Percentiles rank a stretch among this genome's conserved stretches.
Evolutionary conservation across 2,113 vertebrate species (phyloP).

Genomic region (Amazona vittata): DNA sequence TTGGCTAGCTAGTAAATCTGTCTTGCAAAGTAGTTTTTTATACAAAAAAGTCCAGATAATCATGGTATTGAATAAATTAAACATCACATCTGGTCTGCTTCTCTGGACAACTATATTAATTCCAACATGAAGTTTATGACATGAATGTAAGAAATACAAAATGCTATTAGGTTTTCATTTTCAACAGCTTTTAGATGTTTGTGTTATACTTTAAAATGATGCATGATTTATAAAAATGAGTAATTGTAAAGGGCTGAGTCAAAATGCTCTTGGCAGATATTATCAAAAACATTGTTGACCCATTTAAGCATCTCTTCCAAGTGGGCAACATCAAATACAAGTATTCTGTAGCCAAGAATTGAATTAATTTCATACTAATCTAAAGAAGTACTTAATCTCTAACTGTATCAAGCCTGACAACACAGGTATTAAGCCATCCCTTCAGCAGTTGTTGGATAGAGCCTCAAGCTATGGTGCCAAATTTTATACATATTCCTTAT

Average conservation of each 20-base stretch:
- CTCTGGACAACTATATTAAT: neutral
- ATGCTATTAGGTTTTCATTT: neutral
- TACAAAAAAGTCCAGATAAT: neutral
- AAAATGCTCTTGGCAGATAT: constrained; percentile 9
- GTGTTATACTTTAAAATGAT: neutral
- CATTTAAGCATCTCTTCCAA: neutral
- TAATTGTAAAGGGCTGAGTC: neutral
- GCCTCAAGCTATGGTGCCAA: neutral
- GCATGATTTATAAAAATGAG: neutral
- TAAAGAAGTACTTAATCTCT: neutral
- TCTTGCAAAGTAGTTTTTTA: neutral
- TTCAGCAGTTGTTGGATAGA: neutral
- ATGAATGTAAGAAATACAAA: neutral
- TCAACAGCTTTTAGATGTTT: neutral
- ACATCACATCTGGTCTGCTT: neutral
- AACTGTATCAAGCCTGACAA: neutral
- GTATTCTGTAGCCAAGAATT: neutral
- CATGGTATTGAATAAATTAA: neutral
- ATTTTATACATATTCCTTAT: neutral
- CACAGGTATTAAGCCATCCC: neutral
- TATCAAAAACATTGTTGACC: neutral
- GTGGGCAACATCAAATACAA: neutral
- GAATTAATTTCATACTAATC: neutral
- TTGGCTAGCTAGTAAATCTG: neutral
- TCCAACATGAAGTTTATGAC: neutral